Percentiles rank a stretch among this genome's conserved stretches.
phyloP scores from a whole-genome alignment of 2,113 vertebrate species.

The Psophia crepitans region DNA sequence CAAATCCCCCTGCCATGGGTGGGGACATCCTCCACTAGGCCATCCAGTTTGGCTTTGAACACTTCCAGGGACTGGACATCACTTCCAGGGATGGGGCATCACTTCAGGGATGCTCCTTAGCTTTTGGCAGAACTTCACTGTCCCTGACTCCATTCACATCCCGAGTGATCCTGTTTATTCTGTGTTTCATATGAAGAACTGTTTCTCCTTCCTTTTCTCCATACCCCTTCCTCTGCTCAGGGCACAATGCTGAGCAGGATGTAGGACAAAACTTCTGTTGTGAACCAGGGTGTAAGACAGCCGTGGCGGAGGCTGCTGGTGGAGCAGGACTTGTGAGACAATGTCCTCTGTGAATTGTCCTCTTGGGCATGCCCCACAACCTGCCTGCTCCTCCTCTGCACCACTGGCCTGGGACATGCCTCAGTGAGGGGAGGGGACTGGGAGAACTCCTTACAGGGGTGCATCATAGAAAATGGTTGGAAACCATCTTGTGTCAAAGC shows the following conservation, averaged over 20 bases:
- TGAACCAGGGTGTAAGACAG: not conserved
- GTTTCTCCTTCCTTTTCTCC: not conserved
- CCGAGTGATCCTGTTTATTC: not conserved
- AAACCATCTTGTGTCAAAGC: not conserved
- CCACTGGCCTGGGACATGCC: not conserved
- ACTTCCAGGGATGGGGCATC: no score
- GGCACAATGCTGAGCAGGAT: not conserved
- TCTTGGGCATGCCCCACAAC: not conserved
- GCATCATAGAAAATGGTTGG: not conserved
- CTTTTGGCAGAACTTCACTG: not conserved
- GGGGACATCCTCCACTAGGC: no score
- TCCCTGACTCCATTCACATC: not conserved
- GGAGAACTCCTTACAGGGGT: not conserved
- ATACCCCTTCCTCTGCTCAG: not conserved
- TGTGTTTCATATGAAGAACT: not conserved
- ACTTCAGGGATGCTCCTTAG: not conserved
- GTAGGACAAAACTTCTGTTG: not conserved
- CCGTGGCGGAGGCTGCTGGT: not conserved
- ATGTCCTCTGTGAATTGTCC: not conserved
- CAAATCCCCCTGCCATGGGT: no score
- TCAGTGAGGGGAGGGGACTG: accelerated
- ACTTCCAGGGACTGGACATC: no score
- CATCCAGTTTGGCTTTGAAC: no score
- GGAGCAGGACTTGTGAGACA: not conserved
- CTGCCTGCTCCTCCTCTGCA: not conserved